Evolutionary conservation across 2,113 vertebrate species (phyloP).

Genomic region (Acrocephalus arundinaceus): DNA sequence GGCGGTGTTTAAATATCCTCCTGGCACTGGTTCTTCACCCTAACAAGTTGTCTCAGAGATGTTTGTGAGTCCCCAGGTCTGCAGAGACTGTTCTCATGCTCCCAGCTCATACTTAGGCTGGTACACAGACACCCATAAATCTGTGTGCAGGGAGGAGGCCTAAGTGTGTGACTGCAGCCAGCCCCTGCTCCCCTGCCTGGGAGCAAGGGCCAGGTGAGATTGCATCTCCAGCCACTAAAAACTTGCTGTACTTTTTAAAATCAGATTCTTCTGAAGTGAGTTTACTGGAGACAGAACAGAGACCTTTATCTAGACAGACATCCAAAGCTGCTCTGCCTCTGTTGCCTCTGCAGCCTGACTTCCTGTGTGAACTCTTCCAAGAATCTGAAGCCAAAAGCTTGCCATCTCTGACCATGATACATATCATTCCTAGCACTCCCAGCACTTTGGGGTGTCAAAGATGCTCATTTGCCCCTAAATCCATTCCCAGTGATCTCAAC

Average conservation of each 20-base stretch:
- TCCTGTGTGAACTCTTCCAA: neutral
- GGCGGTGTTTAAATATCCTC: neutral
- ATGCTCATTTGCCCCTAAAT: neutral
- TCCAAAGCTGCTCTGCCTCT: neutral
- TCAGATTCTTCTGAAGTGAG: neutral
- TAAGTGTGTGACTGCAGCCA: neutral
- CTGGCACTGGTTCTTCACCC: neutral
- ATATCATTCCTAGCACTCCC: neutral
- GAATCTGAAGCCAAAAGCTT: neutral
- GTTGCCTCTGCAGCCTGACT: neutral
- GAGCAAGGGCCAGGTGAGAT: accelerated
- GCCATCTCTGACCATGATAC: neutral
- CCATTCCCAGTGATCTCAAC: neutral
- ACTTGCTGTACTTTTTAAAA: neutral
- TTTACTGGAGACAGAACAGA: neutral
- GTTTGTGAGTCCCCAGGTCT: neutral
- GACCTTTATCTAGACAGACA: neutral
- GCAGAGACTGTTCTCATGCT: accelerated
- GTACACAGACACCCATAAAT: neutral
- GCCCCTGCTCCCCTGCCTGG: accelerated
- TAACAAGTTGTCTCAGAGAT: neutral
- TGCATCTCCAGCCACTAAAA: neutral
- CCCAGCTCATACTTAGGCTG: neutral
- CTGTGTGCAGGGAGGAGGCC: neutral
- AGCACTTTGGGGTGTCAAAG: neutral